phyloP scores from a whole-genome alignment of 2,797 vertebrate species.

The Macropodus opercularis region DNA sequence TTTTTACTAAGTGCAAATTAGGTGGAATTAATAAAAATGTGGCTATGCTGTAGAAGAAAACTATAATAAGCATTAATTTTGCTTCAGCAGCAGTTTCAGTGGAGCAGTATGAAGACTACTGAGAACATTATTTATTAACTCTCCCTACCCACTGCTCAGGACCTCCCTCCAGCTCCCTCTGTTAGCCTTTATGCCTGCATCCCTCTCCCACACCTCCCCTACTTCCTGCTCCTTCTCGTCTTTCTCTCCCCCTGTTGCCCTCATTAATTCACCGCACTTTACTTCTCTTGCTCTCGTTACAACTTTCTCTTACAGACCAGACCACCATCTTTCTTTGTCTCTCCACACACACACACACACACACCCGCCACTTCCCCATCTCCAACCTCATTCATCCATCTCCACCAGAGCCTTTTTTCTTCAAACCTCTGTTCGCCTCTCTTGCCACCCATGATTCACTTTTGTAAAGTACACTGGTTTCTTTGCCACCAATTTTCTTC shows the following conservation, averaged over 20 bases:
- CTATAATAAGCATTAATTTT: background rate
- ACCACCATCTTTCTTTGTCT: constrained; percentile 35
- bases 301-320: constrained; percentile 22
- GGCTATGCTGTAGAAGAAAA: background rate
- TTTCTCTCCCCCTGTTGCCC: constrained; percentile 27
- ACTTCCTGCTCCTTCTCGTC: constrained; percentile 11
- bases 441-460: constrained; percentile 26
- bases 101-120: constrained; percentile 5
- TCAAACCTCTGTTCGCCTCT: constrained; percentile 28
- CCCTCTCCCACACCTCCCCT: constrained; percentile 1
- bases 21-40: background rate
- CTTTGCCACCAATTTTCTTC: constrained; percentile 30
- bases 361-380: constrained; percentile 7
- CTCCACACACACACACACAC: too few relatives aligned
- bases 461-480: constrained; percentile 29
- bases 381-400: constrained; percentile 29
- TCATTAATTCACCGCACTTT: constrained; percentile 51
- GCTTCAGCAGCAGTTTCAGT: background rate
- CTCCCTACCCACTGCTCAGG: background rate
- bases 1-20: constrained; percentile 15
- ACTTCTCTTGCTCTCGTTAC: constrained; percentile 11
- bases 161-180: background rate
- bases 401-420: constrained; percentile 12
- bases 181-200: constrained; percentile 6
- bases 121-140: constrained; percentile 12